Base-by-base conservation (phyloP, 1,140 invertebrate genomes). In the Phortica variegata region DNA sequence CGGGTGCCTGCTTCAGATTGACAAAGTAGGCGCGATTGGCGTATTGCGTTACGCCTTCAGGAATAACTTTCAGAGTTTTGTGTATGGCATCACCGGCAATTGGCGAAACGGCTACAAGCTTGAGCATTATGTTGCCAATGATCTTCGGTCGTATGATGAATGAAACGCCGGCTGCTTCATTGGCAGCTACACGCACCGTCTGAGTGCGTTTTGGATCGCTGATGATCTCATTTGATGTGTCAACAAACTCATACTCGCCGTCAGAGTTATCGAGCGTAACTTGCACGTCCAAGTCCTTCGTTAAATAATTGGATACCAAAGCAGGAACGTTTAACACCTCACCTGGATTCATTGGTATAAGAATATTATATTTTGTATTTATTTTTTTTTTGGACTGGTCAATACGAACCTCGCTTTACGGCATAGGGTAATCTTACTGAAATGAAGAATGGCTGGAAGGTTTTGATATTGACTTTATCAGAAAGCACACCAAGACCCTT, bases 381-480 rank as follows among this genome's bases (percentile, higher is more conserved):
- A 18, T 38, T 49, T 3, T 17, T 32, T 43, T 5, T 12, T 9
- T n/a, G 19, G 10, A 26, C 10, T 26, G 23, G 23, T 20, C 4
- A 4, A n/a, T 17, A 57, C n/a, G n/a, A n/a, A n/a, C 89, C 91
- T 39, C 91, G 80, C 43, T 91, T 88, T 0, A 97, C 86, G 0
- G 90, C 87, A 65, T 92, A 91, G 0, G 93, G 94, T 26, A 96
- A 77, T 21, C 80, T 72, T 7, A 94, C 66, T 5, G 85, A 86
- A 31, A 95, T 82, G 63, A 93, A 93, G 78, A 97, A 96, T 12
- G 89, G 88, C 60, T 91, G 86, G 71, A 93, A 92, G 1, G 95
- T 90, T 73, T 83, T 85, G 19, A 97, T 75, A 81, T 90, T 89
- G 50, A 84, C 81, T 20, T 86, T 78, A 33, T 82, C 66, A 32